A percentile compares a stretch with the other conserved stretches of the same genome.
Conservation (phyloP, 2,113 vertebrate species). For the Alethe diademata region DNA sequence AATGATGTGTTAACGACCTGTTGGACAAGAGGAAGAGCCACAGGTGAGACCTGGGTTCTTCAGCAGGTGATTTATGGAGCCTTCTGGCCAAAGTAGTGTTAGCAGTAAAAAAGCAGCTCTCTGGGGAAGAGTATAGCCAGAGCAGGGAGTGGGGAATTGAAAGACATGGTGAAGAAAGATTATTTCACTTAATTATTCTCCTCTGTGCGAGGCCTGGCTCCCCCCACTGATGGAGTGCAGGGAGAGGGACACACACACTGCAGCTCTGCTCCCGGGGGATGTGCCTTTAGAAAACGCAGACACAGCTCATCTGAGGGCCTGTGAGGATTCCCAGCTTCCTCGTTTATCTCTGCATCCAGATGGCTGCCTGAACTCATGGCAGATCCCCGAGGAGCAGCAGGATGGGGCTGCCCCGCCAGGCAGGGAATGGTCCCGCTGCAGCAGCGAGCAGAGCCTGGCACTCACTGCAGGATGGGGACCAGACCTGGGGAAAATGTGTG, state of each 20-base stretch:
- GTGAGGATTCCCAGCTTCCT: neutral
- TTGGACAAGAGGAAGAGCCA: neutral
- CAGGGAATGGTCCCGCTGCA: neutral
- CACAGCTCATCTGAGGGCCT: neutral
- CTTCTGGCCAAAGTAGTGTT: neutral
- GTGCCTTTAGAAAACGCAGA: neutral
- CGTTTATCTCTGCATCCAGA: neutral
- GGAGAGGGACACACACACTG: neutral
- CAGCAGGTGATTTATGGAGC: conserved; percentile 36
- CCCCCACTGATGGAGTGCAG: accelerated
- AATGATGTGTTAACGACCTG: neutral
- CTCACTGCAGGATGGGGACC: accelerated
- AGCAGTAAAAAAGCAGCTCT: conserved; percentile 16
- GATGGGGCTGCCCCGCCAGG: neutral
- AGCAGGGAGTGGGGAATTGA: neutral
- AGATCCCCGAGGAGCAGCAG: neutral
- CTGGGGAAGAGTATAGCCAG: neutral
- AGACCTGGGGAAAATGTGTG: accelerated
- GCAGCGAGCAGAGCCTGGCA: accelerated
- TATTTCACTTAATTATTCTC: conserved; percentile 30
- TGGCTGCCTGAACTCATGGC: neutral
- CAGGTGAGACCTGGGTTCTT: neutral
- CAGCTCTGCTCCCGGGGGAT: neutral
- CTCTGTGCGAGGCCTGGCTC: neutral
- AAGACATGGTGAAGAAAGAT: neutral